Evolutionary conservation across 2,888 invertebrate species (phyloP), one percentile per base, ranked within the genome.

Genomic region (Pecten maximus): DNA sequence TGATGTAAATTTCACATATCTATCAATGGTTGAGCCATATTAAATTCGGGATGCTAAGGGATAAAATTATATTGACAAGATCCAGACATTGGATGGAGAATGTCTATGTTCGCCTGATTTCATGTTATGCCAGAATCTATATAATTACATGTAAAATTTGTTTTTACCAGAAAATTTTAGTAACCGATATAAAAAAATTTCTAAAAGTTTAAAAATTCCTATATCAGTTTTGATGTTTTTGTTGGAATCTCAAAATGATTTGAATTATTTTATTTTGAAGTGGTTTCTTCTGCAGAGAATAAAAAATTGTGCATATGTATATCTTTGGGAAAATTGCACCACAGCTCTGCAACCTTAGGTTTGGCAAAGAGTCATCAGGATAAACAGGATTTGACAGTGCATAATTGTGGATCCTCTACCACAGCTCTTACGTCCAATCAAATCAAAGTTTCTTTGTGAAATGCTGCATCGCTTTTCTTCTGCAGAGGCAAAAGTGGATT

Each of bases 401-500:
- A 74, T 74, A 74, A 74, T 74, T 74, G 74, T 28, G 74, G 23
- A 74, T 12, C 74, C 23, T 35, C 28, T 74, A 74, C 74, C n/a
- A 23, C 19, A 23, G 54, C 54, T 74, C 35, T 74, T 35, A 23
- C 28, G 28, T 74, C 74, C 35, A 74, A 74, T 74, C 28, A 74
- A 74, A 74, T 74, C 35, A 74, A 74, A 74, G 28, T 74, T 74
- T 74, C 74, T 74, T 74, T 74, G 74, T 74, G 35, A 74, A 74
- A 74, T 74, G 74, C 74, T 74, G 74, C 74, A 74, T 74, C 35
- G 74, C 74, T 74, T 60, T 60, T 60, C n/a, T 23, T 60, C 23
- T 60, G 60, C 23, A 60, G 60, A 60, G 23, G 60, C 23, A 60
- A 6, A 60, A 60, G 60, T 60, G 60, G 60, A 23, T 35, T 74